A percentile compares a stretch with the other conserved stretches of the same genome.
These are phyloP conservation scores for Catocala nupta DNA, from an alignment of 2,888 invertebrate species.

Conservation along the genomic window DNA sequence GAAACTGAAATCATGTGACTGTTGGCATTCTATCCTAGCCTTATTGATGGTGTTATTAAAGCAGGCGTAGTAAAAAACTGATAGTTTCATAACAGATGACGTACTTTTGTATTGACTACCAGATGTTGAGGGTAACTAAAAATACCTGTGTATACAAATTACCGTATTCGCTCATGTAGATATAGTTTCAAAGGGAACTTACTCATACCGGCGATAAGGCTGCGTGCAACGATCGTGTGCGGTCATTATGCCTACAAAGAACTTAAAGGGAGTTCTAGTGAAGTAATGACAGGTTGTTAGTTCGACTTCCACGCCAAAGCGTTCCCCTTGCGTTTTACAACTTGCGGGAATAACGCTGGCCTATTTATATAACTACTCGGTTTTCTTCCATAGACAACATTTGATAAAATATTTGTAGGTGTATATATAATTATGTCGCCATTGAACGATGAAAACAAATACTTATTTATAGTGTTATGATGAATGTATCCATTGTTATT, in stretches of 20 bases:
- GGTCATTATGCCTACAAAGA: conserved; percentile 26
- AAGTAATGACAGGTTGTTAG: conserved; percentile 20
- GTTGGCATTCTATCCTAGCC: conserved; percentile 6
- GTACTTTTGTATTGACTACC: conserved; percentile 33
- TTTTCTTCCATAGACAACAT: conserved; percentile 3
- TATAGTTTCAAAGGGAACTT: conserved; percentile 32
- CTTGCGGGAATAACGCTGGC: conserved; percentile 16
- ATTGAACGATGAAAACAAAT: too few species aligned
- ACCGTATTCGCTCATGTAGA: conserved; percentile 7
- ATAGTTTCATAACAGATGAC: conserved; percentile 21
- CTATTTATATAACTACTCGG: conserved; percentile 4
- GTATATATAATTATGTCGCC: too few species aligned
- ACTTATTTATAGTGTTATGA: too few species aligned
- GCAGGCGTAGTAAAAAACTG: conserved; percentile 8
- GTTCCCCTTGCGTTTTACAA: conserved; percentile 16
- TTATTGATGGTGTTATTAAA: conserved; percentile 22
- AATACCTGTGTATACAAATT: conserved; percentile 38
- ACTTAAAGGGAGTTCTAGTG: conserved; percentile 12
- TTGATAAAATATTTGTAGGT: not conserved
- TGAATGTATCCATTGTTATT: too few species aligned
- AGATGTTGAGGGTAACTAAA: conserved; percentile 42
- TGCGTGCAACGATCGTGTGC: conserved; percentile 10
- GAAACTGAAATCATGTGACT: conserved; percentile 31
- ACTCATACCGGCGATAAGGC: conserved; percentile 4
- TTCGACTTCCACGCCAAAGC: conserved; percentile 9